A percentile compares a stretch with the other conserved stretches of the same genome.
phyloP scores from a whole-genome alignment of 2,113 vertebrate species.

The Manacus vitellinus region DNA sequence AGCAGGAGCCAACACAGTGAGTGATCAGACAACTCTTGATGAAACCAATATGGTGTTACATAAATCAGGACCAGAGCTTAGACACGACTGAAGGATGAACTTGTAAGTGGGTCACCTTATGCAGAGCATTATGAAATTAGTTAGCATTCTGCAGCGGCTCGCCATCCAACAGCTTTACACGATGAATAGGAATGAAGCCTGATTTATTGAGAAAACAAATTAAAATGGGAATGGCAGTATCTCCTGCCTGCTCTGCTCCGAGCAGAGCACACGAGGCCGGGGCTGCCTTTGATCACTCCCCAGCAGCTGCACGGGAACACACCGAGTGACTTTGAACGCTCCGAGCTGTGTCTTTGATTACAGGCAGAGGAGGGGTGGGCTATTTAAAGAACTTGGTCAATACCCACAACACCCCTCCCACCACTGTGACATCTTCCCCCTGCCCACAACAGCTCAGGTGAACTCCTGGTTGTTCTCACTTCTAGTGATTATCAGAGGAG shows the following conservation, averaged over 20 bases:
- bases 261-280: background rate
- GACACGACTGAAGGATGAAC: slow-evolving; percentile 63
- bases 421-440: background rate
- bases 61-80: slow-evolving; percentile 68
- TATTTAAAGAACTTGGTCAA: background rate
- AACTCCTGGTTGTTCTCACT: background rate
- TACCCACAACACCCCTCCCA: background rate
- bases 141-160: slow-evolving; percentile 63
- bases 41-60: slow-evolving; percentile 69
- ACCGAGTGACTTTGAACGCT: background rate
- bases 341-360: background rate
- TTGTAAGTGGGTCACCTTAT: slow-evolving; percentile 71
- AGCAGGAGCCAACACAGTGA: slow-evolving; percentile 30
- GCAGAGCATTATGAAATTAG: slow-evolving; percentile 68
- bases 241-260: background rate
- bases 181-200: slow-evolving; percentile 54
- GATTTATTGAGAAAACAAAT: slow-evolving; percentile 63
- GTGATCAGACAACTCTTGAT: slow-evolving; percentile 53
- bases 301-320: background rate
- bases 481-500: background rate
- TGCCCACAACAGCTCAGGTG: background rate
- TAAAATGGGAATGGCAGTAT: slow-evolving; percentile 15
- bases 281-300: slow-evolving; percentile 41
- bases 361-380: background rate
- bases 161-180: slow-evolving; percentile 50